These are phyloP conservation scores for Cyaniris semiargus DNA, from an alignment of 2,888 invertebrate genomes.

Conservation along the genomic window DNA sequence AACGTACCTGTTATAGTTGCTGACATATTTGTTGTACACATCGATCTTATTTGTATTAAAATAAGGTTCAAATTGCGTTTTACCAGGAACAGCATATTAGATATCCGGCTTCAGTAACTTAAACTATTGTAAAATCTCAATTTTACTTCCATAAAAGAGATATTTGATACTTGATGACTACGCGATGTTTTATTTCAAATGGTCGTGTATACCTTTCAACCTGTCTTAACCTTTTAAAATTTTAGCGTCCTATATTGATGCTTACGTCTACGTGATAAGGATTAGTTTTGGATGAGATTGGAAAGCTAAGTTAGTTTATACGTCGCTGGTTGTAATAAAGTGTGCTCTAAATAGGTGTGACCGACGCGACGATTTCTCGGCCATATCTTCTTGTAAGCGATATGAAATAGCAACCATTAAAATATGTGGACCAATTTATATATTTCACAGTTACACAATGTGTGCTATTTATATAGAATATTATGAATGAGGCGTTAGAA, in stretches of 20 bases:
- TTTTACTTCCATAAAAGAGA: slow-evolving; percentile 13
- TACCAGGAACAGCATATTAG: background rate
- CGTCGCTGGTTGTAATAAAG: slow-evolving; percentile 32
- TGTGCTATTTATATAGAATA: background rate
- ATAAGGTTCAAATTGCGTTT: background rate
- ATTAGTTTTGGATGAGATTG: background rate
- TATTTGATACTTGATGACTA: slow-evolving; percentile 12
- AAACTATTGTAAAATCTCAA: slow-evolving; percentile 3
- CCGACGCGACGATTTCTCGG: slow-evolving; percentile 45
- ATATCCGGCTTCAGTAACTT: background rate
- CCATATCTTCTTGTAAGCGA: slow-evolving; percentile 43
- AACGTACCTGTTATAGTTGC: background rate
- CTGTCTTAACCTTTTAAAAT: background rate
- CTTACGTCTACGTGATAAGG: background rate
- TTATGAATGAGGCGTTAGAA: too few species aligned
- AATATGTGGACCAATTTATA: slow-evolving; percentile 35
- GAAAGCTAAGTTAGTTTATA: background rate
- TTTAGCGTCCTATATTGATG: slow-evolving; percentile 15
- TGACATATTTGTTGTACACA: background rate
- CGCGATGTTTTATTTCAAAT: slow-evolving; percentile 44
- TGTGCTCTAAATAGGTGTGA: slow-evolving; percentile 46
- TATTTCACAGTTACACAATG: slow-evolving; percentile 35
- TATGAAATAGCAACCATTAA: slow-evolving; percentile 42
- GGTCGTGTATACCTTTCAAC: slow-evolving; percentile 31
- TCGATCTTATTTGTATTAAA: background rate